Percentiles rank a stretch among this genome's conserved stretches.
phyloP scores from a whole-genome alignment of 1,140 invertebrate genomes.

The Macrotrachela quadricornifera region DNA sequence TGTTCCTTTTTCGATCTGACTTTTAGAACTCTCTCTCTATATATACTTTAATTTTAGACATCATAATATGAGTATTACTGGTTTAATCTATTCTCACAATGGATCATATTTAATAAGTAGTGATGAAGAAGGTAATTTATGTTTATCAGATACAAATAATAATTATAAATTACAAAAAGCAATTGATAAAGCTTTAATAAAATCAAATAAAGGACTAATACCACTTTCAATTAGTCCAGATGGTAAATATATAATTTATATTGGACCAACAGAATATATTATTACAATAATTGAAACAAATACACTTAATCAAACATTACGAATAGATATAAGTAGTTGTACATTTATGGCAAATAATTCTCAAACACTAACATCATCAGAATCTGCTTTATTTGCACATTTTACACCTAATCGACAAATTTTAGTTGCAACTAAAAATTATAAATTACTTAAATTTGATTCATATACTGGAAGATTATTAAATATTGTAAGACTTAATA shows the following conservation, averaged over 20 bases:
- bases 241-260: slow-evolving; percentile 20
- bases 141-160: no score
- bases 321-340: slow-evolving; percentile 17
- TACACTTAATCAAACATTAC: slow-evolving; percentile 23
- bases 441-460: slow-evolving; percentile 27
- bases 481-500: slow-evolving; percentile 17
- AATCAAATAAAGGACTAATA: slow-evolving; percentile 12
- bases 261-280: slow-evolving; percentile 25
- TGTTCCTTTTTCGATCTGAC: no score
- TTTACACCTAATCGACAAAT: slow-evolving; percentile 19
- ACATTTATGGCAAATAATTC: no score
- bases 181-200: no score
- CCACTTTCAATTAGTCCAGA: slow-evolving; percentile 21
- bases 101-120: slow-evolving; percentile 12
- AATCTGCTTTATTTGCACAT: slow-evolving; percentile 15
- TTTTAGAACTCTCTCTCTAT: no score
- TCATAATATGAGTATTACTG: slow-evolving; percentile 20
- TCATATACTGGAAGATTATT: slow-evolving; percentile 19
- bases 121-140: no score
- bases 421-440: slow-evolving; percentile 22
- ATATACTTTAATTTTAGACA: slow-evolving; percentile 17
- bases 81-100: slow-evolving; percentile 18
- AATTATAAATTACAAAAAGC: no score
- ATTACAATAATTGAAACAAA: slow-evolving; percentile 21
- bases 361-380: background rate